Evolutionary conservation across 2,113 vertebrate genomes (phyloP).

Genomic region (Riparia riparia): DNA sequence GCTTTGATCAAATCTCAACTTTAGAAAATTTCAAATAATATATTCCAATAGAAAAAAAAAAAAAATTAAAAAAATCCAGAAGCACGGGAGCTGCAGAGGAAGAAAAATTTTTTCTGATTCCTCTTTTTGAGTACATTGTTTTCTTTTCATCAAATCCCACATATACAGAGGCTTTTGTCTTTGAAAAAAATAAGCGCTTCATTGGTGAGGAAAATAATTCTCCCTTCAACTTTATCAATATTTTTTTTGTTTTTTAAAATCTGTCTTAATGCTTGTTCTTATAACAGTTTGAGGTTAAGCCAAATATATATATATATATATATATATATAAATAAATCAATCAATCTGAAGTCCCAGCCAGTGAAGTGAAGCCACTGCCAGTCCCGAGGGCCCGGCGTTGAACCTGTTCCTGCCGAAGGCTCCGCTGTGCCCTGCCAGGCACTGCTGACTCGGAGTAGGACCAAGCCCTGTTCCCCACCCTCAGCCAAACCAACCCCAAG

Average conservation of each 20-base stretch:
- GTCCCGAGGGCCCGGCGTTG: rapidly evolving
- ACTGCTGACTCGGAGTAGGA: rapidly evolving
- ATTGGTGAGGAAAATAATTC: neutral
- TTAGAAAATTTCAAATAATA: neutral
- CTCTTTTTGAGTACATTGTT: neutral
- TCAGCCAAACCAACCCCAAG: neutral
- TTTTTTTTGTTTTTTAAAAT: too few relatives aligned
- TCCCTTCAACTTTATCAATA: neutral
- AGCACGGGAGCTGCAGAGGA: neutral
- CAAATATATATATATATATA: neutral
- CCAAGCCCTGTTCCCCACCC: neutral
- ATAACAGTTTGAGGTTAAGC: neutral
- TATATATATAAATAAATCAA: too few relatives aligned
- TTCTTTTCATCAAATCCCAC: neutral
- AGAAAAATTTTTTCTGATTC: neutral
- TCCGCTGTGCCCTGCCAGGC: rapidly evolving
- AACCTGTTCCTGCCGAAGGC: rapidly evolving
- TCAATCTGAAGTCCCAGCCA: neutral
- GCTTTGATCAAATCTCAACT: neutral
- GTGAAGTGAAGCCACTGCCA: neutral
- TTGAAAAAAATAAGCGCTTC: neutral
- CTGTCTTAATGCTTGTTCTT: neutral
- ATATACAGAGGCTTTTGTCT: neutral
- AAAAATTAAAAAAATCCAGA: neutral
- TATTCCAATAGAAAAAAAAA: neutral